Conservation (phyloP, 2,888 invertebrate genomes). For the Nasonia oneida region DNA sequence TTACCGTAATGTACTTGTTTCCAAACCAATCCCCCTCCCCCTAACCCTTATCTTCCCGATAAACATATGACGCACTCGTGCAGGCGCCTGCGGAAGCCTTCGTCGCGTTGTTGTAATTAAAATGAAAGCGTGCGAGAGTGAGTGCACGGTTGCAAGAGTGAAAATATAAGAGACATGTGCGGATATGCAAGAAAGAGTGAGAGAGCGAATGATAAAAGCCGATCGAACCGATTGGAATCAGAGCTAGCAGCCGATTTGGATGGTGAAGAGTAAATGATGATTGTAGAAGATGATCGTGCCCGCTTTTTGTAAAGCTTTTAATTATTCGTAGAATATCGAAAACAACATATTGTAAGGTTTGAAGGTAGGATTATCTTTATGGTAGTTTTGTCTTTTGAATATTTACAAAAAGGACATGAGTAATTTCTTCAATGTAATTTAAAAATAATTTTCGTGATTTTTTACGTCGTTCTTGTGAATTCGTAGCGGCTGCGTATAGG, state of each 20-base stretch:
- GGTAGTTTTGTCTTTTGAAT: constrained; percentile 25
- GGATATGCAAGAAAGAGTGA: background rate
- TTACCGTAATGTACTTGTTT: constrained; percentile 54
- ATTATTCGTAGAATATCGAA: background rate
- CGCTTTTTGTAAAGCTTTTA: constrained; percentile 27
- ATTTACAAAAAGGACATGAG: constrained; percentile 31
- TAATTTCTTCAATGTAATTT: constrained; percentile 25
- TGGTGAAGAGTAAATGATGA: constrained; percentile 22
- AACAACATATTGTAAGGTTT: background rate
- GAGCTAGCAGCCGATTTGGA: constrained; percentile 39
- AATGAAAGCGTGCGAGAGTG: constrained; percentile 6
- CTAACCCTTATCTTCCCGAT: constrained; percentile 53
- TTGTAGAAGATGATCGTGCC: constrained; percentile 23
- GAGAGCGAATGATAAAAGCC: background rate
- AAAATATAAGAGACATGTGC: background rate
- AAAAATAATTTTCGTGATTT: constrained; percentile 39
- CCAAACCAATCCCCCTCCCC: constrained; percentile 24
- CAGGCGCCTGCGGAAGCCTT: constrained; percentile 53
- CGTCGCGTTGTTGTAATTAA: constrained; percentile 48
- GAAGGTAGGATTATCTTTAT: background rate
- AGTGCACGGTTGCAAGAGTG: background rate
- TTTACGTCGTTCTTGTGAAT: constrained; percentile 43
- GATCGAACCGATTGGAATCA: constrained; percentile 45
- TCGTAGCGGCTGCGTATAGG: constrained; percentile 28
- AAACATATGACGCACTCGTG: constrained; percentile 46